A percentile compares a stretch with the other conserved stretches of the same genome.
phyloP scores from a whole-genome alignment of 2,113 vertebrate genomes.

The Orthochromis indermauri region DNA sequence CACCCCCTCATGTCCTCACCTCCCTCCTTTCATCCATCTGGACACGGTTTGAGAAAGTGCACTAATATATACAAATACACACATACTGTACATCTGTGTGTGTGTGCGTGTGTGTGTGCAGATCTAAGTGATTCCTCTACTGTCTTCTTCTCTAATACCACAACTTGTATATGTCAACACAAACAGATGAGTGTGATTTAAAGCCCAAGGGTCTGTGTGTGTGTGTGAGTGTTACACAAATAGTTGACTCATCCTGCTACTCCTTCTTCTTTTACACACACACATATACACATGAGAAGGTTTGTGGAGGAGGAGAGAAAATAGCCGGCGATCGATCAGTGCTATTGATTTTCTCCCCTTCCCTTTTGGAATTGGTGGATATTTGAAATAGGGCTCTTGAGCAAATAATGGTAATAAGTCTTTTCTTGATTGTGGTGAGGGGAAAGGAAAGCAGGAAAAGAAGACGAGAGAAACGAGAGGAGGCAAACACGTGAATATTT shows the following conservation, averaged over 20 bases:
- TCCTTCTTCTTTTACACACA: neutral
- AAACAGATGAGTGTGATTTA: constrained; percentile 55
- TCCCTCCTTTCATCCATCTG: neutral
- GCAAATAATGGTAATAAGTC: constrained; percentile 63
- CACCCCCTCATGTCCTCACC: constrained; percentile 9
- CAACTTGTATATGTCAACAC: constrained; percentile 55
- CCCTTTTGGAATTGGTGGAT: constrained; percentile 52
- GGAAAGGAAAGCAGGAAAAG: neutral
- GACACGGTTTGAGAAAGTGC: neutral
- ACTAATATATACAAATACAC: neutral
- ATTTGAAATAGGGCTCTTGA: constrained; percentile 62
- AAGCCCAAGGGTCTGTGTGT: constrained; percentile 8
- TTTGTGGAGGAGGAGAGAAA: constrained; percentile 42
- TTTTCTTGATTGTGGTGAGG: constrained; percentile 29
- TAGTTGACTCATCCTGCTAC: constrained; percentile 32
- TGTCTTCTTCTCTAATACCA: constrained; percentile 38
- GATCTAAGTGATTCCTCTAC: constrained; percentile 29
- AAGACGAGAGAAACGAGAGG: neutral
- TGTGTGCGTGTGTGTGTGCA: neutral
- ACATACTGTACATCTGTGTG: neutral
- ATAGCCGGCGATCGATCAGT: constrained; percentile 62
- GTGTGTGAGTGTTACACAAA: neutral
- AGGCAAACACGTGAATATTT: neutral
- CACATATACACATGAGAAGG: constrained; percentile 15
- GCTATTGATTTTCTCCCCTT: constrained; percentile 66